These are phyloP conservation scores for Diabrotica balteata DNA, from an alignment of 2,888 invertebrate species.

Conservation along the genomic window DNA sequence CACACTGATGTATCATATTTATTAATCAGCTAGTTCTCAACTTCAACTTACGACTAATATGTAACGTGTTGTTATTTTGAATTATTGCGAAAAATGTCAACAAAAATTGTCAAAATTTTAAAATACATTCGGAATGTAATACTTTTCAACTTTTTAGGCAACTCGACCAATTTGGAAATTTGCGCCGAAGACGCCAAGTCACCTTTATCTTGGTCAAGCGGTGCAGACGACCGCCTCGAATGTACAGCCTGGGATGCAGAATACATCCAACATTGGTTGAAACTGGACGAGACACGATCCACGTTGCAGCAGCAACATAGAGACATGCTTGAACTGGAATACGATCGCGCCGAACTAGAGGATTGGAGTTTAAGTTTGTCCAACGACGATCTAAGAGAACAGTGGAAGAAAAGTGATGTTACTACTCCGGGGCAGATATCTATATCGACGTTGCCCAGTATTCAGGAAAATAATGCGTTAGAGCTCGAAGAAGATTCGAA, in stretches of 20 bases:
- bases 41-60: too few relatives aligned
- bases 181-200: constrained; percentile 53
- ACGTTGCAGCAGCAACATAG: constrained; percentile 73
- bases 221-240: constrained; percentile 66
- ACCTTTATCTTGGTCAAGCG: constrained; percentile 67
- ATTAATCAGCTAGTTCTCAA: too few relatives aligned
- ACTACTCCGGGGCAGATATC: constrained; percentile 71
- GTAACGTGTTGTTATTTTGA: too few relatives aligned
- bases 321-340: constrained; percentile 74
- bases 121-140: background rate
- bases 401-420: constrained; percentile 49
- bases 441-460: constrained; percentile 72
- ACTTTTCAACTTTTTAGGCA: constrained; percentile 39
- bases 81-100: too few relatives aligned
- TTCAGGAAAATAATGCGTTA: constrained; percentile 75
- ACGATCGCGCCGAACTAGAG: constrained; percentile 78
- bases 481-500: constrained; percentile 78
- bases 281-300: constrained; percentile 75
- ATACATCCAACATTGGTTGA: constrained; percentile 78
- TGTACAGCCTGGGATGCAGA: constrained; percentile 73
- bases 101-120: constrained; percentile 13
- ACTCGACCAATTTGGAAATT: constrained; percentile 49
- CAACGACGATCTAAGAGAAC: constrained; percentile 70
- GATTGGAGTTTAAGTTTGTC: constrained; percentile 81
- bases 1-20: too few relatives aligned